Percentiles rank a stretch among this genome's conserved stretches.
phyloP scores from a whole-genome alignment of 2,113 vertebrate genomes.

The Mormyrus iriodes region DNA sequence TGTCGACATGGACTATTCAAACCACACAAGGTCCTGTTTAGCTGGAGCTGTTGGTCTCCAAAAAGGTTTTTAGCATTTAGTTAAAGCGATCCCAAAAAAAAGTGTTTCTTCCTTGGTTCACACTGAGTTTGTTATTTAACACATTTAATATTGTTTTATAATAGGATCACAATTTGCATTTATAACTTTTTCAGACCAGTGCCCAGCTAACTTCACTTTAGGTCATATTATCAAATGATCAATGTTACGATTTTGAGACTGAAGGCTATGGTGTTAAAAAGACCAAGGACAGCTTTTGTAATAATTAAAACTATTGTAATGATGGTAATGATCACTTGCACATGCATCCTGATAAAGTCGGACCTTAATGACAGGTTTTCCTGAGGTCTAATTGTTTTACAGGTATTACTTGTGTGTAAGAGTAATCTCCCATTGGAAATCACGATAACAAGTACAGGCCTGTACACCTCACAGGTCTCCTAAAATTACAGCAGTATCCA shows the following conservation, averaged over 20 bases:
- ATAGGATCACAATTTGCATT: neutral
- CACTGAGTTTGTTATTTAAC: neutral
- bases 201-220: neutral
- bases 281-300: neutral
- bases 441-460: neutral
- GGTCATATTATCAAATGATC: neutral
- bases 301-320: neutral
- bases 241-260: neutral
- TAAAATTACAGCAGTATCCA: constrained; percentile 2
- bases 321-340: neutral
- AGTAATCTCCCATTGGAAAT: neutral
- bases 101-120: too few species aligned
- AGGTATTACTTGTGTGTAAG: neutral
- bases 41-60: neutral
- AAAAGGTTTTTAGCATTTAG: too few species aligned
- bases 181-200: neutral
- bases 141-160: neutral
- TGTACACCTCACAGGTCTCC: neutral
- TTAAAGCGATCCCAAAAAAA: too few species aligned
- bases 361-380: neutral
- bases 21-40: neutral
- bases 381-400: neutral
- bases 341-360: neutral
- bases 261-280: neutral
- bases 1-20: neutral